These are phyloP conservation scores for Fragum whitleyi DNA, from an alignment of 2,888 invertebrate genomes.

Conservation along the genomic window DNA sequence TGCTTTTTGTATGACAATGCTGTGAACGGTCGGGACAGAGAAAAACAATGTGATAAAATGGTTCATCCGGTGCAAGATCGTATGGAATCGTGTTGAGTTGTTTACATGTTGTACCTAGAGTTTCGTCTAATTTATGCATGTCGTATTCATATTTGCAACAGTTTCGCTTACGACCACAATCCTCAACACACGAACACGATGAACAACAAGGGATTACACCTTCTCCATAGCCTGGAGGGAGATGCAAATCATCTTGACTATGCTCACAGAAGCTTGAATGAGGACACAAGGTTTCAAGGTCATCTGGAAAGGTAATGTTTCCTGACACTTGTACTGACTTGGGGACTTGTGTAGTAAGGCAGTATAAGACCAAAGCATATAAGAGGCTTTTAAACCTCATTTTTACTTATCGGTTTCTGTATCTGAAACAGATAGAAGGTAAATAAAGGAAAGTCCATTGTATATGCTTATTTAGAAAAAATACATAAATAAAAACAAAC, in stretches of 20 bases:
- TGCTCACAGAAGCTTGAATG: conserved; percentile 3
- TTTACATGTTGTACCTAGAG: not conserved
- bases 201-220: not conserved
- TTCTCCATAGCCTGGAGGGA: not conserved
- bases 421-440: too few relatives aligned
- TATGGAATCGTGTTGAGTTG: not conserved
- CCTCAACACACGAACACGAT: not conserved
- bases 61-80: not conserved
- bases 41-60: not conserved
- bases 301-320: not conserved
- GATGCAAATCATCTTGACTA: too few relatives aligned
- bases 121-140: not conserved
- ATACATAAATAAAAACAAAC: too few relatives aligned
- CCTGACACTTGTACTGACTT: not conserved
- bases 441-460: too few relatives aligned
- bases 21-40: not conserved
- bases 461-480: too few relatives aligned
- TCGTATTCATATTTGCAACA: conserved; percentile 9
- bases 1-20: not conserved
- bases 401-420: too few relatives aligned
- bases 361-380: too few relatives aligned
- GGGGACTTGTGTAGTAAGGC: too few relatives aligned
- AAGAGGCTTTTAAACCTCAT: too few relatives aligned
- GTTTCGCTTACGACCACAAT: conserved; percentile 7
- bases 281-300: not conserved